These are phyloP conservation scores for Vombatus ursinus DNA, from an alignment of 2,113 vertebrate genomes.

Conservation along the genomic window DNA sequence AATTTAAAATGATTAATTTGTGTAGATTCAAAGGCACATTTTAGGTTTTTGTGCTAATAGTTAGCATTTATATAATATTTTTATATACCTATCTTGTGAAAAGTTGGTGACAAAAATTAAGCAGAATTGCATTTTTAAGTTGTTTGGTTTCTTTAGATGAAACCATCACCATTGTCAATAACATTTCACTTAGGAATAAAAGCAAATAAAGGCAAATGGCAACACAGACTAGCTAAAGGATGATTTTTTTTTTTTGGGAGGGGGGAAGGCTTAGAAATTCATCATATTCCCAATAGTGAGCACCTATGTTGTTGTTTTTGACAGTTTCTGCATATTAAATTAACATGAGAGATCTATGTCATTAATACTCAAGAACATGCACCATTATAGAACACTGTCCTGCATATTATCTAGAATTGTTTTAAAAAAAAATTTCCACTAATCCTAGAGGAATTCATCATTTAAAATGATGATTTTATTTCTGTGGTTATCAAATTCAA, in stretches of 20 bases:
- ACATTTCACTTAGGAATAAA: background rate
- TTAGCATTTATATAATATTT: background rate
- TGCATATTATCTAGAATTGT: background rate
- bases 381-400: background rate
- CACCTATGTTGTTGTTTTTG: background rate
- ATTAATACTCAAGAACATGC: background rate
- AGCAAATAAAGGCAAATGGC: background rate
- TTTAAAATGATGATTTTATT: background rate
- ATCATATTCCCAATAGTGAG: background rate
- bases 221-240: background rate
- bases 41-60: background rate
- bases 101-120: background rate
- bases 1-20: slow-evolving; percentile 10
- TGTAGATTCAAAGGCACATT: slow-evolving; percentile 25
- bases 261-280: background rate
- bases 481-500: background rate
- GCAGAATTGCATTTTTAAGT: background rate
- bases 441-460: background rate
- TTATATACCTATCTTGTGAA: background rate
- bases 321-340: background rate
- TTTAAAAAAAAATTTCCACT: background rate
- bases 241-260: background rate
- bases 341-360: background rate
- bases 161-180: background rate
- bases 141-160: background rate